These are phyloP conservation scores for Mystacides longicornis DNA, from an alignment of 2,888 invertebrate species.

Conservation along the genomic window DNA sequence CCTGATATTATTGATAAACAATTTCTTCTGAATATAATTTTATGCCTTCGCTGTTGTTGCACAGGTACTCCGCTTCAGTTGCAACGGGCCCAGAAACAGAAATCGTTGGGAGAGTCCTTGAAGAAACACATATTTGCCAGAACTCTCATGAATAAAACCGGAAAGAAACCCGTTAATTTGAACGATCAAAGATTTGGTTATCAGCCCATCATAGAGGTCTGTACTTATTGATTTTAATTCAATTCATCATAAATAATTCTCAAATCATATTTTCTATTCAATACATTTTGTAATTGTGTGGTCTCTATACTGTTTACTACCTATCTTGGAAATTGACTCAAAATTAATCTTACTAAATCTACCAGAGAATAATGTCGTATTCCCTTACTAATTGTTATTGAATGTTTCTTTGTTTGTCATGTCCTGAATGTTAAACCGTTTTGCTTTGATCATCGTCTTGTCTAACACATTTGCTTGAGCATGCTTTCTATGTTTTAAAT, in stretches of 20 bases:
- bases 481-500: slow-evolving; percentile 20
- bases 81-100: slow-evolving; percentile 53
- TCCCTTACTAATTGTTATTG: no score
- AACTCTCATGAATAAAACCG: slow-evolving; percentile 48
- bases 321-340: no score
- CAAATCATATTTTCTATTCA: background rate
- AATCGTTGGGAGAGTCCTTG: slow-evolving; percentile 74
- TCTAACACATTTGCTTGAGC: slow-evolving; percentile 20
- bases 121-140: slow-evolving; percentile 81
- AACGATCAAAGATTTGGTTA: slow-evolving; percentile 22
- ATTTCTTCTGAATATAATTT: no score
- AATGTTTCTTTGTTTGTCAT: no score
- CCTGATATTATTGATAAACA: no score
- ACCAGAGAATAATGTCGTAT: no score
- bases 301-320: background rate
- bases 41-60: no score
- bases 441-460: no score
- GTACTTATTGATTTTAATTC: no score
- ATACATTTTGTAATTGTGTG: background rate
- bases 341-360: no score
- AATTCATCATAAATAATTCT: background rate
- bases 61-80: slow-evolving; percentile 65
- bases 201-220: slow-evolving; percentile 21
- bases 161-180: slow-evolving; percentile 36
- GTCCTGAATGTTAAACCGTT: no score